Conservation (phyloP, 2,113 vertebrate genomes). For the Ceyx melanurus region DNA sequence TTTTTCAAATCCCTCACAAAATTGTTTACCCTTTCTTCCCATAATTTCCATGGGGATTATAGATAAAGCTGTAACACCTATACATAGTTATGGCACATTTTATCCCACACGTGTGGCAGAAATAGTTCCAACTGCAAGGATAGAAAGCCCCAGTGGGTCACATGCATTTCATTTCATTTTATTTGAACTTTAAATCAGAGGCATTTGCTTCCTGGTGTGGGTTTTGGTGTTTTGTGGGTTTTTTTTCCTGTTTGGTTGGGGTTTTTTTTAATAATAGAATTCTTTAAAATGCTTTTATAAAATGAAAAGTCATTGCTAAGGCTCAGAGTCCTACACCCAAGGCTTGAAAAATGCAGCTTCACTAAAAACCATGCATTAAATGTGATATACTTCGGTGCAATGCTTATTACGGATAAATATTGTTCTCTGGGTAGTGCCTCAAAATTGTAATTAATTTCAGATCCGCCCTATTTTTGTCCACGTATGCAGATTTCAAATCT, state of each 20-base stretch:
- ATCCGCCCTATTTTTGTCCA: conserved; percentile 3
- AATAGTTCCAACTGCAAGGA: background rate
- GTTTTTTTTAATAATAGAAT: background rate
- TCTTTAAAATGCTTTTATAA: background rate
- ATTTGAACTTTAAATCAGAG: background rate
- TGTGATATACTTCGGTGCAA: background rate
- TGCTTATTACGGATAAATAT: background rate
- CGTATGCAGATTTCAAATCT: conserved; percentile 62
- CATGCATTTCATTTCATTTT: background rate
- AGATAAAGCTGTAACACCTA: background rate
- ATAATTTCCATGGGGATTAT: background rate
- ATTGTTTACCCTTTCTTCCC: background rate
- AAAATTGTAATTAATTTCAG: conserved; percentile 50
- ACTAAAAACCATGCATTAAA: background rate
- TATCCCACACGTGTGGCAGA: background rate
- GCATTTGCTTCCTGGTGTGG: background rate
- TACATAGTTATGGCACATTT: background rate
- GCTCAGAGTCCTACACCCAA: background rate
- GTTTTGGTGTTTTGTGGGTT: too few species aligned
- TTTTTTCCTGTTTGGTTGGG: background rate
- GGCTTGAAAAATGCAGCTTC: background rate
- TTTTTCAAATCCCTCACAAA: background rate
- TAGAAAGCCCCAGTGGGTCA: background rate
- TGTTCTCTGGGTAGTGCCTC: background rate
- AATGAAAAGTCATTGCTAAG: background rate